These are phyloP conservation scores for Drosophila nannoptera DNA, from an alignment of 1,140 invertebrate species.

Conservation along the genomic window DNA sequence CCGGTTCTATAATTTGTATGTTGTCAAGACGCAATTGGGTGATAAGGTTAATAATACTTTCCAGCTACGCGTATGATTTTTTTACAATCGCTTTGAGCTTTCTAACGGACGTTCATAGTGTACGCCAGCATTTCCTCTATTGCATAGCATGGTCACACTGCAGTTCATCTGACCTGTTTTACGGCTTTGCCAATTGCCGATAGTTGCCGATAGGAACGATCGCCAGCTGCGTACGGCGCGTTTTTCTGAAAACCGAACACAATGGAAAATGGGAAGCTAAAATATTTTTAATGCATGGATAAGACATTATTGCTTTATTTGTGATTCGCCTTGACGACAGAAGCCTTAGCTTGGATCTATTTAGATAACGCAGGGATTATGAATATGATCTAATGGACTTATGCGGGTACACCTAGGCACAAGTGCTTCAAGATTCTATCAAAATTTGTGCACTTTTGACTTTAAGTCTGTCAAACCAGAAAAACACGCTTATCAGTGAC, in stretches of 20 bases:
- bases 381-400: constrained; percentile 13
- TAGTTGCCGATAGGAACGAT: constrained; percentile 20
- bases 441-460: constrained; percentile 55
- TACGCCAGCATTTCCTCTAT: constrained; percentile 1
- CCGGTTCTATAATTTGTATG: constrained; percentile 1
- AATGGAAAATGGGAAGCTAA: neutral
- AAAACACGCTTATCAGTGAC: constrained; percentile 62
- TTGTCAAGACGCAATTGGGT: constrained; percentile 4
- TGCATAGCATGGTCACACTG: constrained; percentile 10
- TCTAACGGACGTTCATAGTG: neutral
- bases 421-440: constrained; percentile 1
- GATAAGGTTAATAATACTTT: constrained; percentile 13
- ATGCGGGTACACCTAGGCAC: neutral
- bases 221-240: neutral
- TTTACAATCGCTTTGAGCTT: constrained; percentile 17
- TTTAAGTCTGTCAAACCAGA: constrained; percentile 35
- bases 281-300: neutral
- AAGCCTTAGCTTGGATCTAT: neutral
- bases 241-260: too few relatives aligned
- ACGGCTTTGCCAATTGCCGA: neutral
- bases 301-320: constrained; percentile 13
- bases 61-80: neutral
- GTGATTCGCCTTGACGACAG: neutral
- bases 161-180: neutral
- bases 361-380: constrained; percentile 20